phyloP scores from a whole-genome alignment of 2,888 invertebrate genomes.

The Linyphia triangularis region DNA sequence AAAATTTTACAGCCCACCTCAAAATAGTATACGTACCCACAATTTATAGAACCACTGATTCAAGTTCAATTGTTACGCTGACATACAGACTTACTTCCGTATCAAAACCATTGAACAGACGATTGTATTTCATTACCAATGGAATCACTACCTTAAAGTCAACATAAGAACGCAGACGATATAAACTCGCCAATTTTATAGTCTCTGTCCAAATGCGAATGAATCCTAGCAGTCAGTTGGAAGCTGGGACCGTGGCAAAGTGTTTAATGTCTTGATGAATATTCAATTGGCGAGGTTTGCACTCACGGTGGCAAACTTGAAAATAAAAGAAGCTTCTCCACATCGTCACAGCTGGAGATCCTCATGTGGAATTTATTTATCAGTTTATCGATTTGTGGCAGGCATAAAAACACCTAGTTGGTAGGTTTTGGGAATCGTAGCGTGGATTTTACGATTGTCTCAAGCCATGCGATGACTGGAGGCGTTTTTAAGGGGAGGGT shows the following conservation, averaged over 20 bases:
- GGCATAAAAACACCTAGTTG: conserved; percentile 34
- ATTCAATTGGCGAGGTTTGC: conserved; percentile 34
- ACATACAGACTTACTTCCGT: not conserved
- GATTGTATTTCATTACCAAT: conserved; percentile 40
- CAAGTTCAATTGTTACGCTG: not conserved
- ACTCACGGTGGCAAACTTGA: conserved; percentile 51
- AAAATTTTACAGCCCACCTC: too few relatives aligned
- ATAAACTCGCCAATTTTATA: conserved; percentile 44
- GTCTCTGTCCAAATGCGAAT: not conserved
- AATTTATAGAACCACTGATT: not conserved
- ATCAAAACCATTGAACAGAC: conserved; percentile 1
- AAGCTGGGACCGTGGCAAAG: conserved; percentile 17
- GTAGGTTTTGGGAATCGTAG: conserved; percentile 17
- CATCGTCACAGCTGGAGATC: conserved; percentile 15
- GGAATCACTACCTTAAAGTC: conserved; percentile 31
- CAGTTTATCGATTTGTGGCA: conserved; percentile 26
- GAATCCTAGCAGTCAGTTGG: not conserved
- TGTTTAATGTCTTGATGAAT: conserved; percentile 50
- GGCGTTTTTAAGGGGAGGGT: not conserved
- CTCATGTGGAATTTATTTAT: conserved; percentile 39
- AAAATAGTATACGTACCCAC: too few relatives aligned
- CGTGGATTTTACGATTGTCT: conserved; percentile 37
- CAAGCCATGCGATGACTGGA: conserved; percentile 15
- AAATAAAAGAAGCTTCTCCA: conserved; percentile 15
- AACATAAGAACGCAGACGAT: not conserved